Base-by-base conservation (phyloP, 2,888 invertebrate species). In the Acrobasis consociella region DNA sequence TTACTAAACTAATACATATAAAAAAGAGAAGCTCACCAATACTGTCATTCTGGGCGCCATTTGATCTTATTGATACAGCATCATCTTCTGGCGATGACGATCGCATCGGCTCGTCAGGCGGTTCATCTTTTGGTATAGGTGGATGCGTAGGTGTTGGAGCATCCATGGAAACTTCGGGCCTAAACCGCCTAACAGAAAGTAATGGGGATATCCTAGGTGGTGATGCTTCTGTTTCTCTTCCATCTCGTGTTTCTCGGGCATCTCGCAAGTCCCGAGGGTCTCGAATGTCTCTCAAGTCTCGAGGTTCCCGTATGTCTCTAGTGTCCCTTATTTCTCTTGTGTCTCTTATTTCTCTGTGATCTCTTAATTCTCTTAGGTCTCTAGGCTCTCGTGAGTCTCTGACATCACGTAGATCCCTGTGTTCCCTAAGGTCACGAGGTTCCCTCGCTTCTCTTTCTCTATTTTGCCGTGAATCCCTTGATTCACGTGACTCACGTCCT, bases 11-110 rank as follows among this genome's bases (percentile, higher is more conserved):
- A n/a, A n/a, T n/a, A n/a, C n/a, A n/a, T n/a, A n/a, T n/a, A n/a
- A 46, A 46, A 46, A 46, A 46, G n/a, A n/a, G n/a, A 2, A 37
- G 80, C 86, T 73, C 82, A 88, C 94, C 94, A 78, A 94, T 88
- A 69, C 66, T 80, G 75, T 94, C 94, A 79, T 91, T 93, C 79
- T 87, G 91, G 68, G 92, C 90, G 69, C 93, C 93, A 74, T 93
- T 93, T 56, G 93, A 93, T 78, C 93, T 85, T 74, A 93, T 79
- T 69, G 94, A 94, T 69, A 93, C 92, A 59, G 93, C 85, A 73
- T 94, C 94, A 69, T 94, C 94, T 82, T 94, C 94, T 11, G 94
- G 93, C 51, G 94, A 94, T 53, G 93, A 93, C 50, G 93, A 86
- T 69, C 93, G 87, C 82, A 91, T 88, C 10, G 85, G 85, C 72